These are phyloP conservation scores for Eupithecia abbreviata DNA, from an alignment of 2,888 invertebrate genomes.

Conservation along the genomic window DNA sequence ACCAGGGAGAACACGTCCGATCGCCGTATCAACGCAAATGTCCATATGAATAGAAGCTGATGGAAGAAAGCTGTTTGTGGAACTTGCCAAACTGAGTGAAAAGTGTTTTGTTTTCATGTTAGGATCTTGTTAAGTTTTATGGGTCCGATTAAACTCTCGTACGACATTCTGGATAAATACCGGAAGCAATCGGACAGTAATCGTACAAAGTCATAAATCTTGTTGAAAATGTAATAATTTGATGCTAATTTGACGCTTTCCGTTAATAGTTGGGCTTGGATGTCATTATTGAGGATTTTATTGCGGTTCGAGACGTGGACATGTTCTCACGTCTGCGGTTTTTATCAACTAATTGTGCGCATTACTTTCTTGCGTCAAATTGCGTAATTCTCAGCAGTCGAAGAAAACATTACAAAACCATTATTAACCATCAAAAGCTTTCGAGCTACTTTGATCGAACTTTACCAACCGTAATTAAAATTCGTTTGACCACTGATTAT, in stretches of 20 bases:
- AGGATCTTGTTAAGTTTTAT: conserved; percentile 20
- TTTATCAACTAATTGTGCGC: conserved; percentile 67
- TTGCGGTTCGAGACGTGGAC: conserved; percentile 53
- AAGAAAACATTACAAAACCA: conserved; percentile 54
- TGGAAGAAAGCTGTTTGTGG: conserved; percentile 39
- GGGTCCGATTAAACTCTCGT: background rate
- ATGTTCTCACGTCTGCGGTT: conserved; percentile 64
- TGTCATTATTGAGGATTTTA: conserved; percentile 61
- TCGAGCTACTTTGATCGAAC: conserved; percentile 55
- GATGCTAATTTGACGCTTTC: conserved; percentile 51
- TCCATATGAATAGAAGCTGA: conserved; percentile 46
- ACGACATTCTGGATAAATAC: conserved; percentile 17
- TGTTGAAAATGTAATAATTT: conserved; percentile 51
- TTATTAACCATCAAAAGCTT: conserved; percentile 56
- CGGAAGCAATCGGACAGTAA: conserved; percentile 9
- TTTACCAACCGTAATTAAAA: conserved; percentile 53
- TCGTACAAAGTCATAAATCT: conserved; percentile 19
- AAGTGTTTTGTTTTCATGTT: conserved; percentile 28
- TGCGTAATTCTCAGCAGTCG: conserved; percentile 62
- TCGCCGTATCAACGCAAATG: conserved; percentile 46
- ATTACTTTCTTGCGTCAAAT: conserved; percentile 68
- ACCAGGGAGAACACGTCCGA: conserved; percentile 57
- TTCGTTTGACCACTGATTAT: conserved; percentile 45
- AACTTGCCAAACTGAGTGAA: conserved; percentile 34
- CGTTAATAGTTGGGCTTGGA: conserved; percentile 59